These are phyloP conservation scores for Mandrillus leucophaeus DNA, from an alignment of 2,113 vertebrate species.

Conservation along the genomic window DNA sequence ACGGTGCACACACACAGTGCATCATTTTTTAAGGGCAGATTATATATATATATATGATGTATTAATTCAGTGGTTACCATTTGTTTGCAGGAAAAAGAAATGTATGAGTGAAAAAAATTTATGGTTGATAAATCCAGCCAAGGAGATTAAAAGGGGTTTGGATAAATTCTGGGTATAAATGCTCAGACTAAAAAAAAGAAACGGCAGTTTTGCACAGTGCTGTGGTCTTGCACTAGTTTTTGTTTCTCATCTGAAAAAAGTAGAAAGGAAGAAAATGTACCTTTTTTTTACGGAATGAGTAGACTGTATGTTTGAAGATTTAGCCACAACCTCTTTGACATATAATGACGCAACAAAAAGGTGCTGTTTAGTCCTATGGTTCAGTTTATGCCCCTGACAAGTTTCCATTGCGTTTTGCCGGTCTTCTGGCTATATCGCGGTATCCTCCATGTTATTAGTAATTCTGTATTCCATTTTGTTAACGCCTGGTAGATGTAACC, in stretches of 20 bases:
- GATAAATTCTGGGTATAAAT: constrained; percentile 93
- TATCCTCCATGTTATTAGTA: constrained; percentile 58
- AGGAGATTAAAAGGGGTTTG: constrained; percentile 85
- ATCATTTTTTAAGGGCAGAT: constrained; percentile 81
- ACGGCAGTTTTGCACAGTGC: constrained; percentile 97
- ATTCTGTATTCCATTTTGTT: constrained; percentile 78
- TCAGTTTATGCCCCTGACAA: constrained; percentile 74
- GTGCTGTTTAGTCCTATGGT: constrained; percentile 80
- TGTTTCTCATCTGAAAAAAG: constrained; percentile 87
- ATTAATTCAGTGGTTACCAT: constrained; percentile 85
- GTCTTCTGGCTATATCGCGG: constrained; percentile 14
- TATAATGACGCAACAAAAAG: constrained; percentile 77
- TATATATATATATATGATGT: constrained; percentile 68
- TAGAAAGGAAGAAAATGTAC: constrained; percentile 67
- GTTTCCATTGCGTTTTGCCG: constrained; percentile 74
- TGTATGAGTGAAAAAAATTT: constrained; percentile 85
- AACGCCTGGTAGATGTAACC: constrained; percentile 76
- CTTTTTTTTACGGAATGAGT: constrained; percentile 76
- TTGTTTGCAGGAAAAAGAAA: constrained; percentile 85
- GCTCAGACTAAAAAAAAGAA: constrained; percentile 96
- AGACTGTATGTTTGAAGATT: constrained; percentile 82
- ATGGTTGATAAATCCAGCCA: constrained; percentile 84
- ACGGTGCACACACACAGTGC: not conserved
- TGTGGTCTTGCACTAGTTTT: constrained; percentile 95
- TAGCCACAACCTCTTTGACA: constrained; percentile 80